Base-by-base conservation (phyloP, 2,113 vertebrate species). In the Sarotherodon lohbergeri region DNA sequence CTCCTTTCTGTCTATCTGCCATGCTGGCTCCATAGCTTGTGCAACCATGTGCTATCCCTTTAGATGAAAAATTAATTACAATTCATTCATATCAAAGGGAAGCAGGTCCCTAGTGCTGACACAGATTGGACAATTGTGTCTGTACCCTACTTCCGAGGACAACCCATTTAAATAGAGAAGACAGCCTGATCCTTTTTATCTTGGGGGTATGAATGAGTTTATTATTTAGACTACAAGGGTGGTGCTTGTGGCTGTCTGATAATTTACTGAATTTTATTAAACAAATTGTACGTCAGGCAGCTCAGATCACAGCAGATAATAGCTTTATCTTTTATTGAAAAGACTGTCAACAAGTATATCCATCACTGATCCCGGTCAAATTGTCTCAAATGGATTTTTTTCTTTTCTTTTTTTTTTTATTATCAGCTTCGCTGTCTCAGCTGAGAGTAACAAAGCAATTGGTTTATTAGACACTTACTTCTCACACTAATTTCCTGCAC, bases 51-150 rank as follows among this genome's bases (percentile, higher is more conserved):
- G 93, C 87, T 86, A 48, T 88, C 80, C 90, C 88, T 92, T 90
- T 13, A 85, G 87, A 95, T 95, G 86, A 95, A 95, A 94, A 91
- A 94, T 95, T 86, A 86, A 95, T 95, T 88, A 88, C 52, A 73
- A 89, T 90, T 92, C 90, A 94, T 94, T 95, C 90, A 95, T 91
- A 93, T 96, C 88, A 93, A 94, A 94, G 90, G 83, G 86, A 90
- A 84, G 89, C 83, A 39, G 83, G 87, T 93, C 83, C 84, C 88
- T 50, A 83, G 61, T 83, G 68, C 87, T 85, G 91, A 93, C 90
- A 90, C 85, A 81, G 84, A 89, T 90, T 89, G 89, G 83, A 84
- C 59, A 24, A 84, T 73, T 88, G 86, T 87, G 88, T 92, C 88
- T 92, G 85, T 76, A 88, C 17, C 80, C 87, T 88, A 54, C 57